Conservation (phyloP, 2,888 invertebrate species). For the Nebria salina region DNA sequence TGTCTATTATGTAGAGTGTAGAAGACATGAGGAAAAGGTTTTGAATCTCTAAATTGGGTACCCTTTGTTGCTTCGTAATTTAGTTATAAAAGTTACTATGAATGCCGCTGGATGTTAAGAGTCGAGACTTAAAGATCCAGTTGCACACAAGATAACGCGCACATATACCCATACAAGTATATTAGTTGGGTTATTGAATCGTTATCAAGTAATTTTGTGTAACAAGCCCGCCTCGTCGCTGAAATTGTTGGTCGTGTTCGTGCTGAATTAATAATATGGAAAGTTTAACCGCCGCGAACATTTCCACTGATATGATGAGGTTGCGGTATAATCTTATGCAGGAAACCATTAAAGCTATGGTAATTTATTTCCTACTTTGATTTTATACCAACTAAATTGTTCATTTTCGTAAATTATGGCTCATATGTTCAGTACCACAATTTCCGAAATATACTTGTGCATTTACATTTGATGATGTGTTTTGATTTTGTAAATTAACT, state of each 20-base stretch:
- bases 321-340: not conserved
- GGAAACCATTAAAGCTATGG: conserved; percentile 29
- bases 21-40: conserved; percentile 30
- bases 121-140: conserved; percentile 15
- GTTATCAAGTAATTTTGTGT: conserved; percentile 43
- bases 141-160: conserved; percentile 25
- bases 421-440: not conserved
- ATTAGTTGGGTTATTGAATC: conserved; percentile 39
- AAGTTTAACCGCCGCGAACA: conserved; percentile 6
- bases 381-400: not conserved
- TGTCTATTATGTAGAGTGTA: conserved; percentile 8
- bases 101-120: conserved; percentile 28
- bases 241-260: conserved; percentile 16
- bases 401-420: not conserved
- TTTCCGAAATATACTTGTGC: not conserved
- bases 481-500: not conserved
- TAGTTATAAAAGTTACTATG: conserved; percentile 41
- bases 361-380: not conserved
- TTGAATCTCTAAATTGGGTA: conserved; percentile 41
- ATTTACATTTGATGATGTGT: not conserved
- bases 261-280: conserved; percentile 31
- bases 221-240: conserved; percentile 23
- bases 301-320: not conserved
- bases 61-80: conserved; percentile 42
- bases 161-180: conserved; percentile 23